phyloP scores from a whole-genome alignment of 2,113 vertebrate species.

The Illadopsis cleaveri region DNA sequence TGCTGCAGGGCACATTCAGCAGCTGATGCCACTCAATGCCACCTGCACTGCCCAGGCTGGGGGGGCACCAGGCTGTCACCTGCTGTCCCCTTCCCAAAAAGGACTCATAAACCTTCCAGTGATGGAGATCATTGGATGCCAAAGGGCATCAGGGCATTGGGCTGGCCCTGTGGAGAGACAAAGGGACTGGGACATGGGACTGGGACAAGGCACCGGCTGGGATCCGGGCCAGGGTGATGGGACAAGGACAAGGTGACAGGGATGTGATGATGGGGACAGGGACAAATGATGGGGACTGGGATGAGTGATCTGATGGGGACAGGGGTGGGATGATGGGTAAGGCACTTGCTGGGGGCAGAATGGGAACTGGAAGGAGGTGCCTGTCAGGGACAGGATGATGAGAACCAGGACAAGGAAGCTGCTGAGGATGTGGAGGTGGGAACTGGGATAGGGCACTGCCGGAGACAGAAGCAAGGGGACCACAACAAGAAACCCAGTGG shows the following conservation, averaged over 20 bases:
- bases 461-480: neutral
- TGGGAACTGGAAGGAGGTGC: too few relatives aligned
- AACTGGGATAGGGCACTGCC: fast-evolving
- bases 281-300: too few relatives aligned
- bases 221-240: neutral
- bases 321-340: too few relatives aligned
- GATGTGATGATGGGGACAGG: neutral
- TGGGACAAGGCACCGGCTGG: neutral
- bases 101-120: neutral
- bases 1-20: fast-evolving
- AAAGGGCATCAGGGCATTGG: neutral
- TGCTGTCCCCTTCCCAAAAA: neutral
- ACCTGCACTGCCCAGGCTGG: neutral
- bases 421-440: neutral
- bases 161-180: neutral
- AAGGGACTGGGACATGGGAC: neutral
- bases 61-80: neutral
- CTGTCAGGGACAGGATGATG: neutral
- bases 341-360: neutral
- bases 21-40: neutral
- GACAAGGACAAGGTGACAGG: neutral
- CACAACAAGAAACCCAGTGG: fast-evolving
- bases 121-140: fast-evolving
- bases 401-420: too few relatives aligned
- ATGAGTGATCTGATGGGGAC: neutral